Conservation (phyloP, 2,113 vertebrate genomes). For the Laterallus jamaicensis region DNA sequence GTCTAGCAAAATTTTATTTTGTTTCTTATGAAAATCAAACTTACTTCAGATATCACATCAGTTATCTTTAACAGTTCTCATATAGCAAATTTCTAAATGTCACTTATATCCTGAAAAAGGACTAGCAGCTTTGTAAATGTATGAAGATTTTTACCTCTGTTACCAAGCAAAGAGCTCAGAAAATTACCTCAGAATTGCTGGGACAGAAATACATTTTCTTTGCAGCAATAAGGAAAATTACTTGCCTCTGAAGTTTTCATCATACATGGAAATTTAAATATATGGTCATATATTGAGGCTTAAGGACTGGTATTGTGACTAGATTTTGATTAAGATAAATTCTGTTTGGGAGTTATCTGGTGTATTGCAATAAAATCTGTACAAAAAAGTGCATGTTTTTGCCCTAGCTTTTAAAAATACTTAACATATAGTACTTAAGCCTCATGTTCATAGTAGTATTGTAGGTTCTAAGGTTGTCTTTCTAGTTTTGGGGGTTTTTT, state of each 20-base stretch:
- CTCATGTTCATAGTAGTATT: background rate
- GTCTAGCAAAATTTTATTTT: background rate
- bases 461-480: background rate
- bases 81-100: background rate
- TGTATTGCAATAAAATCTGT: background rate
- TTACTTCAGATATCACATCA: background rate
- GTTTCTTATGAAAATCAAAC: background rate
- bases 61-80: background rate
- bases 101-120: background rate
- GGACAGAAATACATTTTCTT: background rate
- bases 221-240: background rate
- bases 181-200: background rate
- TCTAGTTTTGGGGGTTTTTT: background rate
- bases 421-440: background rate
- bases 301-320: background rate
- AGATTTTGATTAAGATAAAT: background rate
- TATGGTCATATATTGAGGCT: background rate
- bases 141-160: background rate
- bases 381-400: too few relatives aligned
- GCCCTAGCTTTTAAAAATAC: conserved; percentile 1
- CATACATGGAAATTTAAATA: background rate
- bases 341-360: background rate
- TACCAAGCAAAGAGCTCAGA: background rate
- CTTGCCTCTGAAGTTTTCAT: background rate
- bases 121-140: background rate